Base-by-base conservation (phyloP, 2,113 vertebrate species). In the Larimichthys crocea region DNA sequence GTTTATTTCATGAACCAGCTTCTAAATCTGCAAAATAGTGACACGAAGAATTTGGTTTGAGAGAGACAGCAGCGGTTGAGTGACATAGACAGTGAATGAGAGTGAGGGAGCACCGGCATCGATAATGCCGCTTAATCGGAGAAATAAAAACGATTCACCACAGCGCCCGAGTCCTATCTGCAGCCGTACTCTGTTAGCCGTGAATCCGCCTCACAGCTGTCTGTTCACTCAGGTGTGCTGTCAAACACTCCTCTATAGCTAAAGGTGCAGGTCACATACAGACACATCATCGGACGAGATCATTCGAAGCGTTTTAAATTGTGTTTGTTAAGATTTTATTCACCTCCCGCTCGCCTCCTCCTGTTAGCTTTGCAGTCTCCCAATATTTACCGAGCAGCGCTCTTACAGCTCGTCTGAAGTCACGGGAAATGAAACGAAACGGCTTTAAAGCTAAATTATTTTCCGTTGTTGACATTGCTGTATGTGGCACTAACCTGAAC, bases 351-450 rank as follows among this genome's bases (percentile, higher is more conserved):
- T 70, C 44, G 44, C 59, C 12, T 31, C 53, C 44, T 46, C 9
- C 64, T 83, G 35, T 57, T 24, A 24, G 52, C 19, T 66, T 35
- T 72, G 26, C 77, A n/a, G 35, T 73, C 49, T 31, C 10, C 17
- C 26, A 74, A 80, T 83, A 65, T 83, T 87, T 69, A 76, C 70
- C n/a, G 0, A 68, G 67, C 56, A 48, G n/a, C 49, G 75, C 20
- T 42, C 62, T 29, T 5, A 35, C 12, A 40, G 19, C 16, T 14
- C 55, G 19, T 59, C 1, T 62, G 15, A 60, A 35, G 80, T 63
- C 53, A 84, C 70, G 71, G 80, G 78, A 82, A 84, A 85, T 87
- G 22, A 86, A 79, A 79, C 15, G n/a, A 35, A 35, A 49, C 61
- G 40, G n/a, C 57, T 10, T 10, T 1, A 80, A 40, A 72, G 48